Conservation (phyloP, 1,140 invertebrate genomes). For the Bombyx mori region DNA sequence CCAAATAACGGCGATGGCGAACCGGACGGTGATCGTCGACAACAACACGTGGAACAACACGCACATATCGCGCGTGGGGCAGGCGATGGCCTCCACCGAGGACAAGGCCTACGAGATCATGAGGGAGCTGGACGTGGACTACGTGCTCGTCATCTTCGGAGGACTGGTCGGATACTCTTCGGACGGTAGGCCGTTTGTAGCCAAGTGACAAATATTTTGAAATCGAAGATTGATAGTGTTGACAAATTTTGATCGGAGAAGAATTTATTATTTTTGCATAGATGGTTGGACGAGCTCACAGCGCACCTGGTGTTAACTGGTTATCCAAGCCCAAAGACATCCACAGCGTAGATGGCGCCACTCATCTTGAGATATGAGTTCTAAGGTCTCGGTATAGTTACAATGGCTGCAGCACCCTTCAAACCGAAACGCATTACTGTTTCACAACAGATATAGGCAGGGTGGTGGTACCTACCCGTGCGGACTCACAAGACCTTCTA, state of each 20-base stretch:
- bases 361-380: too few relatives aligned
- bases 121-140: constrained; percentile 96
- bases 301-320: too few relatives aligned
- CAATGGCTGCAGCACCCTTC: too few relatives aligned
- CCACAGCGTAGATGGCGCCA: too few relatives aligned
- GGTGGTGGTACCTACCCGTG: too few relatives aligned
- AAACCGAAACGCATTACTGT: too few relatives aligned
- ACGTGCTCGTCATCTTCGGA: constrained; percentile 98
- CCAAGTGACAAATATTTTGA: background rate
- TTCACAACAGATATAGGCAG: too few relatives aligned
- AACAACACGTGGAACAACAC: constrained; percentile 99
- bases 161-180: constrained; percentile 98
- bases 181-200: constrained; percentile 79
- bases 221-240: background rate
- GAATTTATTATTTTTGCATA: too few relatives aligned
- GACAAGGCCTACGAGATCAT: constrained; percentile 98
- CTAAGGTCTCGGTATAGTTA: too few relatives aligned
- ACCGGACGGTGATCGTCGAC: constrained; percentile 97
- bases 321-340: too few relatives aligned
- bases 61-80: constrained; percentile 96
- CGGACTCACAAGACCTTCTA: too few relatives aligned
- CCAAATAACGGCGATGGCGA: constrained; percentile 99
- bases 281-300: too few relatives aligned
- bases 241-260: background rate
- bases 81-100: constrained; percentile 97